Conservation (phyloP, 2,797 vertebrate genomes). For the Sebastes nivosus region DNA sequence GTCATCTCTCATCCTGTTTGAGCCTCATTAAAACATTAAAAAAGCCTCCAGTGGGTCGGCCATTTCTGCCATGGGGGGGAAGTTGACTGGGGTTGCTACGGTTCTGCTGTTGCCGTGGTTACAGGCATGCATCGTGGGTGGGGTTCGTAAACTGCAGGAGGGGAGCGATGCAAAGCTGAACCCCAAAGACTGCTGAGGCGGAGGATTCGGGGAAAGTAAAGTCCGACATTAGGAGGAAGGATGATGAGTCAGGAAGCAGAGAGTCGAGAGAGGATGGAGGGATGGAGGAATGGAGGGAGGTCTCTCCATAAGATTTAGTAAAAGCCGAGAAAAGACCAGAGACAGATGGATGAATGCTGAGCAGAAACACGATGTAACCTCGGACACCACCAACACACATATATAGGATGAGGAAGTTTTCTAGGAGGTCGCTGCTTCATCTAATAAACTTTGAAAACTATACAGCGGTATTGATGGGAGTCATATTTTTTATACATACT, state of each 20-base stretch:
- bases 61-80: background rate
- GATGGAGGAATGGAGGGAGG: background rate
- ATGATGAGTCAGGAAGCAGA: constrained; percentile 22
- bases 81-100: constrained; percentile 1
- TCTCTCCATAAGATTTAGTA: background rate
- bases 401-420: background rate
- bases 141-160: background rate
- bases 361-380: background rate
- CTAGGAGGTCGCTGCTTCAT: background rate
- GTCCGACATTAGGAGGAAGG: background rate
- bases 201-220: constrained; percentile 1
- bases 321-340: constrained; percentile 6
- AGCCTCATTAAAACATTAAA: constrained; percentile 30
- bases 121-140: background rate
- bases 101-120: constrained; percentile 15
- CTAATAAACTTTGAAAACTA: background rate
- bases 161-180: background rate
- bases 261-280: background rate
- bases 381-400: background rate
- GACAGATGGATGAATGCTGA: constrained; percentile 9
- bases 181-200: background rate
- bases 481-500: background rate
- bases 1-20: constrained; percentile 18
- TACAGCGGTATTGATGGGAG: background rate
- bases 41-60: background rate